Conservation (phyloP, 1,140 invertebrate species). For the Leucophenga varia region DNA sequence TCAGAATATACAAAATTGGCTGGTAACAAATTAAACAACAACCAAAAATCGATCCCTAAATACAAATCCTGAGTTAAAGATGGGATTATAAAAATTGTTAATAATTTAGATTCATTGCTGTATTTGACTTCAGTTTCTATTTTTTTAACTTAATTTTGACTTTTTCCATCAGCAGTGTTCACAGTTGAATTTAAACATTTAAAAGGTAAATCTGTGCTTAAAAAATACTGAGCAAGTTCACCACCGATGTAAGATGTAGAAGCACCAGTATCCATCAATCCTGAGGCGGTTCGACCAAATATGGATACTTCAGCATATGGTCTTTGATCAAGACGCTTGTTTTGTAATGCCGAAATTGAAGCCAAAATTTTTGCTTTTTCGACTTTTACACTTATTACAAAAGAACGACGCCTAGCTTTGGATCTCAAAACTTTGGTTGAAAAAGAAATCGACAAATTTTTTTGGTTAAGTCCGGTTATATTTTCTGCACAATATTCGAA, state of each 20-base stretch:
- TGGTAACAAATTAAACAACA: slow-evolving; percentile 14
- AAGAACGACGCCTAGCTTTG: too few species aligned
- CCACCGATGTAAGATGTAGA: slow-evolving; percentile 6
- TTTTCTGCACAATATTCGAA: too few species aligned
- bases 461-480: too few species aligned
- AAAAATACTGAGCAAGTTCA: neutral
- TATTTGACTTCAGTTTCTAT: neutral
- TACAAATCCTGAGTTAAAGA: slow-evolving; percentile 3
- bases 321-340: slow-evolving; percentile 2
- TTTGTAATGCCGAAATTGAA: slow-evolving; percentile 5
- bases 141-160: neutral
- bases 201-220: neutral
- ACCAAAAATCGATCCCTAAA: slow-evolving; percentile 11
- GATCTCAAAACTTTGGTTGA: too few species aligned
- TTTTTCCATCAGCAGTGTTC: slow-evolving; percentile 4
- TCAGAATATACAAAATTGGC: neutral
- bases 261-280: slow-evolving; percentile 11
- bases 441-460: too few species aligned
- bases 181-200: slow-evolving; percentile 3
- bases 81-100: slow-evolving; percentile 1
- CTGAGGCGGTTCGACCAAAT: too few species aligned
- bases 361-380: neutral
- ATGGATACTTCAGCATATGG: slow-evolving; percentile 5
- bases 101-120: neutral
- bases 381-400: too few species aligned